Conservation (phyloP, 1,140 invertebrate species). For the Musca vetustissima region DNA sequence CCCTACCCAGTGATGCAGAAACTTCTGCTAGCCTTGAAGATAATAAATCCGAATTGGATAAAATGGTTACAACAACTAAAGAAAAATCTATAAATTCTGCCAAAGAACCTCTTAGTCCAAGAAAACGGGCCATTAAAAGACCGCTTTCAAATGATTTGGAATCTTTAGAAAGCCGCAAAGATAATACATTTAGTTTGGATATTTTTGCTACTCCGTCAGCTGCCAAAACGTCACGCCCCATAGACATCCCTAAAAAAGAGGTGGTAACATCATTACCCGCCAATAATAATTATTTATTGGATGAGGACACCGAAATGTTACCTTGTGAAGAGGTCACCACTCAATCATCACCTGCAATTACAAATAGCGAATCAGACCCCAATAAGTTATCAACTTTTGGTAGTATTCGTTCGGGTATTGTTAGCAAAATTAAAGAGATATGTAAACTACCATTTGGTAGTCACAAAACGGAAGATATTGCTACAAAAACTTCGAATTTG, state of each 20-base stretch:
- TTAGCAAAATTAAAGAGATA: slow-evolving; percentile 27
- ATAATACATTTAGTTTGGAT: too few relatives aligned
- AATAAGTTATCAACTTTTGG: background rate
- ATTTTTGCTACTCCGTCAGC: background rate
- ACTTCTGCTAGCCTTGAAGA: too few relatives aligned
- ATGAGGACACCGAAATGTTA: background rate
- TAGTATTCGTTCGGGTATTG: slow-evolving; percentile 21
- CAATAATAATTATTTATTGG: background rate
- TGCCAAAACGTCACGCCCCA: background rate
- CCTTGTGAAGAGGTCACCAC: background rate
- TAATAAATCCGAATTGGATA: too few relatives aligned
- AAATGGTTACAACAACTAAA: too few relatives aligned
- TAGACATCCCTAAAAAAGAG: background rate
- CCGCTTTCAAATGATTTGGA: too few relatives aligned
- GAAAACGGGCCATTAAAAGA: too few relatives aligned
- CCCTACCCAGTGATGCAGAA: too few relatives aligned
- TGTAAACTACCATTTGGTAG: slow-evolving; percentile 23
- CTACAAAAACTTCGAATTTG: background rate
- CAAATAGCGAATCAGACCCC: background rate
- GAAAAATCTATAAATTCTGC: too few relatives aligned
- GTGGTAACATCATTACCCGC: background rate
- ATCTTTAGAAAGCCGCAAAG: too few relatives aligned
- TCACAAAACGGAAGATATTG: background rate
- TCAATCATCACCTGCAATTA: background rate
- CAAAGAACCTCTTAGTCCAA: too few relatives aligned